Evolutionary conservation across 2,888 invertebrate species (phyloP), one percentile per base, ranked within the genome.

Genomic region (Ferrisia virgata): DNA sequence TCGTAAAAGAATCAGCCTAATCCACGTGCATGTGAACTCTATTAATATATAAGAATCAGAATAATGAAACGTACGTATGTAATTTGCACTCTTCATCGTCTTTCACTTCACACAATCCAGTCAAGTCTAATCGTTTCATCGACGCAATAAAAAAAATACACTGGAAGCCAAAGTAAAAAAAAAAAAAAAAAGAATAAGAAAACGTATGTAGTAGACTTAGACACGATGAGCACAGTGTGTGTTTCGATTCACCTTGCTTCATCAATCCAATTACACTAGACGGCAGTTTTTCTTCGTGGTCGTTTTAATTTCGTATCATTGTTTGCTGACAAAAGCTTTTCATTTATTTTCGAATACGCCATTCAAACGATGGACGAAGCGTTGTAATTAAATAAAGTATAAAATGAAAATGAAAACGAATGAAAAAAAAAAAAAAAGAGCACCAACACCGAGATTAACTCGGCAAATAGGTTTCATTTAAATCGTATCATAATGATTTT

Each of bases 401-500:
- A 15, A 64, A 76, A 36, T 11, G 18, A 58, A 58, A 58, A 22
- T 22, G 4, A 72, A 72, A n/a, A 28, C 31, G 33, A 33, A 2
- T 15, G 15, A 28, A 72, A 72, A n/a, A 28, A 72, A 15, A 33
- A 2, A 28, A 15, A 28, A 28, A 28, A 28, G 13, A 13, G 28
- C 64, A 18, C 64, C 64, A 15, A 28, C 28, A 28, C 39, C 72
- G 22, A 76, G 72, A 76, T 76, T 76, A 76, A 36, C 72, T 76
- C 36, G 31, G 72, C 33, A 76, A 76, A 76, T 76, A 36, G 72
- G 72, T 76, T 76, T 76, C 72, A 76, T 76, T 76, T 76, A 76
- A 76, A 76, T 76, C 36, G 72, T 76, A 76, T 76, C 72, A 76
- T 76, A 76, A 76, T 76, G 72, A 76, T 76, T 76, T 76, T 76